These are phyloP conservation scores for Cactoblastis cactorum DNA, from an alignment of 2,888 invertebrate genomes.

Conservation along the genomic window DNA sequence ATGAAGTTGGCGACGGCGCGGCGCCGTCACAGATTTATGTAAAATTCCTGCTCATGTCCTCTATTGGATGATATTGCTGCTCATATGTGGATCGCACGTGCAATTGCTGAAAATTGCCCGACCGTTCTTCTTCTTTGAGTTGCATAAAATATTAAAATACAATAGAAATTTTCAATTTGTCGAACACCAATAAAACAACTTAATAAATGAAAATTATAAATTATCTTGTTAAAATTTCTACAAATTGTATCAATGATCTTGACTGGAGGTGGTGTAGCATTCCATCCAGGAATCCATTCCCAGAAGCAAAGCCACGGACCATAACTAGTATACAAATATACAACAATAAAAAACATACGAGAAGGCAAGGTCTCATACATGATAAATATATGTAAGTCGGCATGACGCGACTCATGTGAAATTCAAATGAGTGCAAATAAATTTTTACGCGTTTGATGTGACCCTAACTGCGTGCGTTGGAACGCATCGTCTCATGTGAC, in stretches of 20 bases:
- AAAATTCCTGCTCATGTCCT: slow-evolving; percentile 29
- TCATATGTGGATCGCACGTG: neutral
- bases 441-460: slow-evolving; percentile 62
- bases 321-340: neutral
- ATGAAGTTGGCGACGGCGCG: slow-evolving; percentile 38
- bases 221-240: too few relatives aligned
- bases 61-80: neutral
- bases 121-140: too few relatives aligned
- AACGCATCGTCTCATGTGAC: neutral
- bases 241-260: too few relatives aligned
- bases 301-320: neutral
- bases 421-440: slow-evolving; percentile 66
- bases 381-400: slow-evolving; percentile 61
- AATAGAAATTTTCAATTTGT: too few relatives aligned
- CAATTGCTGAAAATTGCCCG: neutral
- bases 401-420: slow-evolving; percentile 55
- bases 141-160: too few relatives aligned
- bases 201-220: too few relatives aligned
- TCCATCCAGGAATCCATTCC: too few relatives aligned
- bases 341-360: slow-evolving; percentile 17
- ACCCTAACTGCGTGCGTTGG: slow-evolving; percentile 36
- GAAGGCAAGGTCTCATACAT: slow-evolving; percentile 33
- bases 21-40: slow-evolving; percentile 49
- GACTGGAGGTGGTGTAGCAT: too few relatives aligned
- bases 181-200: too few relatives aligned